Percentiles rank a stretch among this genome's conserved stretches.
Conservation (phyloP, 2,113 vertebrate species). For the Sceloporus undulatus region DNA sequence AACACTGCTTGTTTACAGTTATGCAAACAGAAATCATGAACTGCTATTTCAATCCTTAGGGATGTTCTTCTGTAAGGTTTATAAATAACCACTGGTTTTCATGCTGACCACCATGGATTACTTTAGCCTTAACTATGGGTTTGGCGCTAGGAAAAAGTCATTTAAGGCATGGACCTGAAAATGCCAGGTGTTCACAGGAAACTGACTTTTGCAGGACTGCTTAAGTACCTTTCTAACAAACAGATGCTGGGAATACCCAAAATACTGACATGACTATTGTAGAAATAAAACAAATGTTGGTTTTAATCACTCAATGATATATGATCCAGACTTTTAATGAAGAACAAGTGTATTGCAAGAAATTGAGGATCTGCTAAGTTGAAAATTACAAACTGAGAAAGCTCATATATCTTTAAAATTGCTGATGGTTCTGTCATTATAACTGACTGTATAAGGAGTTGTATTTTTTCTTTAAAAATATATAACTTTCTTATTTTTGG, state of each 20-base stretch:
- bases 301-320: slow-evolving; percentile 73
- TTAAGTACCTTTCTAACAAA: slow-evolving; percentile 70
- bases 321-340: slow-evolving; percentile 66
- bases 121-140: slow-evolving; percentile 12
- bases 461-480: slow-evolving; percentile 59
- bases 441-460: slow-evolving; percentile 54
- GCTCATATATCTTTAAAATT: slow-evolving; percentile 43
- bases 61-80: neutral
- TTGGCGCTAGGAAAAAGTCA: slow-evolving; percentile 43
- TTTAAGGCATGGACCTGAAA: slow-evolving; percentile 40
- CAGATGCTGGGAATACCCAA: slow-evolving; percentile 72
- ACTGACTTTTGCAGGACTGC: slow-evolving; percentile 62
- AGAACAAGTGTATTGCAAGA: slow-evolving; percentile 65
- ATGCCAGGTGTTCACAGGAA: slow-evolving; percentile 67
- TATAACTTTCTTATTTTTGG: slow-evolving; percentile 56
- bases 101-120: neutral
- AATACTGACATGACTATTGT: slow-evolving; percentile 72
- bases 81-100: neutral
- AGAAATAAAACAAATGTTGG: slow-evolving; percentile 73
- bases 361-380: slow-evolving; percentile 37
- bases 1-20: too few relatives aligned
- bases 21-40: neutral
- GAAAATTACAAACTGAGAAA: slow-evolving; percentile 55
- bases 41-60: neutral
- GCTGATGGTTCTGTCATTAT: slow-evolving; percentile 59